Evolutionary conservation across 2,113 vertebrate species (phyloP), one percentile per base, ranked within the genome.

Genomic region (Columbina picui): DNA sequence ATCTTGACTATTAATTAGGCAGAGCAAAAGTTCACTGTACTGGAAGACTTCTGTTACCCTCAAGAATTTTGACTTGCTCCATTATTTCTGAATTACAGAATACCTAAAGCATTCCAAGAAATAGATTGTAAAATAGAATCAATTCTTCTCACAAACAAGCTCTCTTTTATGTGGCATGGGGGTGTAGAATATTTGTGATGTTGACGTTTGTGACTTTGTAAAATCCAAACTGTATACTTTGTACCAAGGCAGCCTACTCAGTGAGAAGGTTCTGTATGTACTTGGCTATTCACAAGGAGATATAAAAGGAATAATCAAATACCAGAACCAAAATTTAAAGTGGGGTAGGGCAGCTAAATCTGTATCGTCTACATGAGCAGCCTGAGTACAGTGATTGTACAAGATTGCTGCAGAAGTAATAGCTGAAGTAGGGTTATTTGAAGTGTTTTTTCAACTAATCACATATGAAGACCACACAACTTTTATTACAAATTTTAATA

Each of bases 381-480:
- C 15, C 8, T 1, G 1, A 71, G 13, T 6, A 36, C 69, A 10
- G 2, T 0, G 1, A 53, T 19, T 50, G 16, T 47, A 75, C 29
- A 47, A 55, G 5, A 60, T 7, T 0, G 0, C 13, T 64, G 17
- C 26, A 63, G 34, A 82, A 87, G 29, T 13, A 68, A 61, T 4
- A 56, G 13, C 45, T 6, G 2, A 16, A 5, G 0, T 0, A 10
- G 20, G 13, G 45, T 34, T 59, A 71, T 25, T 52, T 43, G 6
- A 93, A 74, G 15, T n/a, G 17, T 11, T 78, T 93, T 50, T 45
- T 56, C 22, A 49, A 20, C 36, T 63, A 32, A 55, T 50, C 81
- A 74, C 16, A 49, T 14, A 32, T 12, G 2, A 61, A 57, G 14
- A 49, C 7, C 19, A 52, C 17, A 68, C 8, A 61, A 27, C 5